Evolutionary conservation across 2,888 invertebrate genomes (phyloP), one percentile per base, ranked within the genome.

Genomic region (Smittia sp.): DNA sequence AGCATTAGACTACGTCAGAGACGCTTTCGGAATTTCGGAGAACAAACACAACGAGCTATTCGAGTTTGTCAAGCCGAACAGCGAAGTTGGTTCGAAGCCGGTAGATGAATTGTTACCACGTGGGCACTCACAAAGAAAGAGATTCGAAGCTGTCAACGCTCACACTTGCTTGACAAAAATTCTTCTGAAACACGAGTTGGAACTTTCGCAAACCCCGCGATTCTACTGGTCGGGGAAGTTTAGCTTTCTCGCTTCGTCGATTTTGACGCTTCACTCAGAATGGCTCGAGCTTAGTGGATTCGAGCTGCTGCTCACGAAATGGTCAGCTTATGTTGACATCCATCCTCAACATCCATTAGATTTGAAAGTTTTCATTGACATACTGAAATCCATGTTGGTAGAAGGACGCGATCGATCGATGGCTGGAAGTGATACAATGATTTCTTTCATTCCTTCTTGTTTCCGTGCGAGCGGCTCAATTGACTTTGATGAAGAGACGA

Each of bases 211-310:
- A 58, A 58, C 22, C 2, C 58, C 58, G 1, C 20, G 18, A 3
- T 18, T 18, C 22, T 58, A 58, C 18, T 69, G 69, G 69, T 18
- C 15, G 1, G 69, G 69, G 27, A 69, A 69, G 27, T 32, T 69
- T 69, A 69, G 54, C 20, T 69, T 27, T 18, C 24, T 69, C 7
- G 52, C 52, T 1, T 27, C 52, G 3, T 41, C 18, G 32, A 32
- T 69, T 2, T 25, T 69, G 20, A 15, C 52, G 15, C 7, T 69
- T 0, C 54, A 69, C 27, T 41, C 69, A 6, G 32, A 69, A 2
- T 25, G 18, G 2, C 11, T 27, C 13, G 9, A 69, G 4, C 54
- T 54, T 1, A 52, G 9, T 18, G 63, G 13, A 27, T 9, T 9
- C 6, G 25, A 63, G 3, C 1, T 27, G 13, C 15, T 27, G 18